These are phyloP conservation scores for Agriopis aurantiaria DNA, from an alignment of 2,888 invertebrate genomes.

Conservation along the genomic window DNA sequence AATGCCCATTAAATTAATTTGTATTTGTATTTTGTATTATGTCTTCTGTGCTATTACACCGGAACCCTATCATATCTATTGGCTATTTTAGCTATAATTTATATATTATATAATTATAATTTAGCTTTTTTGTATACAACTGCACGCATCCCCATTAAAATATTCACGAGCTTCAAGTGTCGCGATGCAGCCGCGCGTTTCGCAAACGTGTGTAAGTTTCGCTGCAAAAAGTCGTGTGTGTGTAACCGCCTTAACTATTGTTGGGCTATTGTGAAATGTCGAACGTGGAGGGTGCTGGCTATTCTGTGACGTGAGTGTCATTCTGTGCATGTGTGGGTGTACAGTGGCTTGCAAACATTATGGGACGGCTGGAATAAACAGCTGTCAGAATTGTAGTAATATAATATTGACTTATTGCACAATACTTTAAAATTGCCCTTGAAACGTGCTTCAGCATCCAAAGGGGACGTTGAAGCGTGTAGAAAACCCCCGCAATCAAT, in stretches of 20 bases:
- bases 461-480: too few relatives aligned
- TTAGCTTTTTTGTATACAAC: too few relatives aligned
- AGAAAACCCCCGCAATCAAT: too few relatives aligned
- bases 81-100: too few relatives aligned
- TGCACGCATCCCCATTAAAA: not conserved
- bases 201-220: not conserved
- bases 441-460: too few relatives aligned
- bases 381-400: not conserved
- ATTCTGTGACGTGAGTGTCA: not conserved
- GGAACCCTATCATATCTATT: too few relatives aligned
- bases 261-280: constrained; percentile 50
- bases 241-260: not conserved
- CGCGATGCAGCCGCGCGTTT: not conserved
- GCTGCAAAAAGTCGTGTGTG: not conserved
- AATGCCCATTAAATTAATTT: too few relatives aligned
- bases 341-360: constrained; percentile 1
- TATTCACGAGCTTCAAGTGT: not conserved
- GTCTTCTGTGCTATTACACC: too few relatives aligned
- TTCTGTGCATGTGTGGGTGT: constrained; percentile 5
- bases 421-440: too few relatives aligned
- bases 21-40: too few relatives aligned
- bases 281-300: constrained; percentile 30
- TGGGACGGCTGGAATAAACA: not conserved
- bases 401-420: too few relatives aligned
- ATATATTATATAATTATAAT: too few relatives aligned